Conservation (phyloP, 2,888 invertebrate genomes). For the Glaucopsyche alexis region DNA sequence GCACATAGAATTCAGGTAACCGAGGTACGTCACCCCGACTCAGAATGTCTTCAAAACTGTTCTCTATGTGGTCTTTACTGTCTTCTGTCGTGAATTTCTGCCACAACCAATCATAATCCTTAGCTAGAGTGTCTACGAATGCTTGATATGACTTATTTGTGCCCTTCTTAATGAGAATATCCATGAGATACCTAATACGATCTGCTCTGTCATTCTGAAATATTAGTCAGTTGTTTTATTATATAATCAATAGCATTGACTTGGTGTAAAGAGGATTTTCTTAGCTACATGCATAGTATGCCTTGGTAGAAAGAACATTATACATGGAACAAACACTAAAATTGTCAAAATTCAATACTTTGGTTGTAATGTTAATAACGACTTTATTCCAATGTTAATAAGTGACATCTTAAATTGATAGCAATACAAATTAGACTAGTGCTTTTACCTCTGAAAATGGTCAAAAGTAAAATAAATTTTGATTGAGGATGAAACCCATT, state of each 20-base stretch:
- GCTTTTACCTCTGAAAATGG: too few relatives aligned
- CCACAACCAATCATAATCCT: conserved; percentile 80
- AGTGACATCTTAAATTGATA: too few relatives aligned
- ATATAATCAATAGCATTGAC: neutral
- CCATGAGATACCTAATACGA: conserved; percentile 61
- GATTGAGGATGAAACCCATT: too few relatives aligned
- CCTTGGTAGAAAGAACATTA: too few relatives aligned
- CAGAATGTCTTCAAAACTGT: conserved; percentile 73
- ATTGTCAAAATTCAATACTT: too few relatives aligned
- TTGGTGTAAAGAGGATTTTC: neutral
- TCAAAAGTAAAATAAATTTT: too few relatives aligned
- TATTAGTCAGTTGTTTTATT: neutral
- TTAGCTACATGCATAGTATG: neutral
- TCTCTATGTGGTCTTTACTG: conserved; percentile 56
- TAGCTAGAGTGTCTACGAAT: conserved; percentile 77
- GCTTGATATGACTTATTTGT: conserved; percentile 70
- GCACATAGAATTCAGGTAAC: conserved; percentile 77
- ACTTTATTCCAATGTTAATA: too few relatives aligned
- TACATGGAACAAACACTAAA: too few relatives aligned
- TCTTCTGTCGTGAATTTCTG: conserved; percentile 64
- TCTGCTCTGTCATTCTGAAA: conserved; percentile 65
- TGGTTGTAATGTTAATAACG: too few relatives aligned
- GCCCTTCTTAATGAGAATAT: conserved; percentile 62
- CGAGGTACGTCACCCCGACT: conserved; percentile 80
- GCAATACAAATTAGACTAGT: too few relatives aligned